phyloP scores from a whole-genome alignment of 1,140 invertebrate genomes.

The Agrypnia vestita region DNA sequence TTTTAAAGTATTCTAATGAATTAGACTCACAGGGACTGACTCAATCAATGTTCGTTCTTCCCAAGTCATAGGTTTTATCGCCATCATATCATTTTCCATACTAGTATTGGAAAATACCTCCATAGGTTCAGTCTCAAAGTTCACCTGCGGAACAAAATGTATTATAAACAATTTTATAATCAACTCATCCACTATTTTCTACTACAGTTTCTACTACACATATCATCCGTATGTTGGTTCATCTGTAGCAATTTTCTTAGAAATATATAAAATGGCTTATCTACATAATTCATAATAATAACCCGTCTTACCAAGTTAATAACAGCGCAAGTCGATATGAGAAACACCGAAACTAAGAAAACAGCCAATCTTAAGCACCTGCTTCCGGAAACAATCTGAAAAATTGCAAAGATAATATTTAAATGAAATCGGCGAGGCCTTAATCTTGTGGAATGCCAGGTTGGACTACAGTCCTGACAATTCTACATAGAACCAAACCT shows the following conservation, averaged over 20 bases:
- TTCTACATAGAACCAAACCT: too few species aligned
- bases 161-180: neutral
- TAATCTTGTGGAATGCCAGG: neutral
- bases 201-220: neutral
- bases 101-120: constrained; percentile 49
- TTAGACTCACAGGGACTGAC: constrained; percentile 70
- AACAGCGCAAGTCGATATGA: constrained; percentile 80
- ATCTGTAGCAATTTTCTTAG: neutral
- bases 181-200: neutral
- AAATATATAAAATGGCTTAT: neutral
- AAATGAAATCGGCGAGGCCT: neutral
- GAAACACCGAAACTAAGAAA: constrained; percentile 78
- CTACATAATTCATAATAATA: constrained; percentile 5
- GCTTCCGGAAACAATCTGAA: constrained; percentile 77
- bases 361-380: constrained; percentile 79
- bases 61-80: constrained; percentile 38
- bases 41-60: constrained; percentile 61
- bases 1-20: too few species aligned
- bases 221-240: too few species aligned
- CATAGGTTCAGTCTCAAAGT: constrained; percentile 62
- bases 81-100: constrained; percentile 21
- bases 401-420: constrained; percentile 5
- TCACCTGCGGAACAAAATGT: constrained; percentile 60
- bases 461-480: too few species aligned
- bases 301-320: constrained; percentile 77